Percentiles rank a stretch among this genome's conserved stretches.
phyloP scores from a whole-genome alignment of 2,888 invertebrate species.

The Caenorhabditis sp. region DNA sequence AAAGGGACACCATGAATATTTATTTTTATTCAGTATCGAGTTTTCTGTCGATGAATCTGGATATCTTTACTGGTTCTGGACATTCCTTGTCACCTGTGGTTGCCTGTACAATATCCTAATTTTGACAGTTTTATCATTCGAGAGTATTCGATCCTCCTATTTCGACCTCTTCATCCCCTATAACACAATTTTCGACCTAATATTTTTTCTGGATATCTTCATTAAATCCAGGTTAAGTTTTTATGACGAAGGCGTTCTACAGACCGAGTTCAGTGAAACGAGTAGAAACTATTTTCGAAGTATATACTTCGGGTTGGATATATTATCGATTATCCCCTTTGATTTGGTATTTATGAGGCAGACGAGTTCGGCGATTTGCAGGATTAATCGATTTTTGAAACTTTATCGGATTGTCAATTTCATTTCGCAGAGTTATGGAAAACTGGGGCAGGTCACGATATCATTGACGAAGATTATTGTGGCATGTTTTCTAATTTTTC shows the following conservation, averaged over 20 bases:
- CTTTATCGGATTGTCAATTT: conserved; percentile 43
- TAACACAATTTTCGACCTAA: conserved; percentile 55
- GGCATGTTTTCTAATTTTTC: conserved; percentile 56
- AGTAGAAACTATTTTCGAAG: conserved; percentile 32
- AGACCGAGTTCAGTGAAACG: conserved; percentile 23
- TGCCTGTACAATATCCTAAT: conserved; percentile 53
- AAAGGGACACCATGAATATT: conserved; percentile 1
- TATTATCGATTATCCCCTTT: conserved; percentile 33
- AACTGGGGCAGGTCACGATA: conserved; percentile 34
- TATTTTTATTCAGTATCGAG: conserved; percentile 4
- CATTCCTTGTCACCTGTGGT: conserved; percentile 40
- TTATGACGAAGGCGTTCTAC: conserved; percentile 35
- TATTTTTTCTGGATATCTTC: conserved; percentile 59
- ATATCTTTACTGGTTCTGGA: conserved; percentile 47
- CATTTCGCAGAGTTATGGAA: conserved; percentile 37
- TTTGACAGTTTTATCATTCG: conserved; percentile 46
- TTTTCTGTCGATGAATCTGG: conserved; percentile 38
- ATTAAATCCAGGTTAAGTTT: conserved; percentile 55
- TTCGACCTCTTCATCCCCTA: conserved; percentile 40
- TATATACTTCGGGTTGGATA: conserved; percentile 26
- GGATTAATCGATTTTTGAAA: conserved; percentile 47
- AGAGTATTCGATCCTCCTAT: conserved; percentile 28
- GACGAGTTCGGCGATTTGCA: conserved; percentile 20
- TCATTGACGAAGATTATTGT: conserved; percentile 37
- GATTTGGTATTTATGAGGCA: conserved; percentile 25